Evolutionary conservation across 2,888 invertebrate genomes (phyloP).

Genomic region (Anaspis maculata): DNA sequence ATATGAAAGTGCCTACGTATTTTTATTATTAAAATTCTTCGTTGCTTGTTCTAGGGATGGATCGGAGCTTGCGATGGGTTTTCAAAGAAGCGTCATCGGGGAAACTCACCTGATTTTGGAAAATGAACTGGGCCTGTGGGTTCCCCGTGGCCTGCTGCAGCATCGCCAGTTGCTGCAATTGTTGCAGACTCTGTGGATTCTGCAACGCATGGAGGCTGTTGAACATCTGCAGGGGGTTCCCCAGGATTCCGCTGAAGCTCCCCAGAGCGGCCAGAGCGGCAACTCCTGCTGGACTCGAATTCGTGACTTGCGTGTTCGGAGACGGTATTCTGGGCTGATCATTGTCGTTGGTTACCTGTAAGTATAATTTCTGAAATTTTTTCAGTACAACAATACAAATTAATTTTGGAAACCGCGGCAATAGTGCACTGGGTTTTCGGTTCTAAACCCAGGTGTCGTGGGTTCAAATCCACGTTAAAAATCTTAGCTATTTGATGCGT

Average conservation of each 20-base stretch:
- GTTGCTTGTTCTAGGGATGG: too few relatives aligned
- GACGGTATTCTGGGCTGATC: slow-evolving; percentile 35
- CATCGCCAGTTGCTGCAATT: slow-evolving; percentile 56
- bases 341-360: slow-evolving; percentile 38
- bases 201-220: slow-evolving; percentile 48
- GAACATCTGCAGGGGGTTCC: slow-evolving; percentile 40
- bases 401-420: slow-evolving; percentile 1
- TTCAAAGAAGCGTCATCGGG: too few relatives aligned
- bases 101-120: slow-evolving; percentile 69
- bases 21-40: too few relatives aligned
- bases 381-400: slow-evolving; percentile 8
- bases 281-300: slow-evolving; percentile 37
- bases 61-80: too few relatives aligned
- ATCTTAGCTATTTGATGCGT: too few relatives aligned
- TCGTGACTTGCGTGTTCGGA: slow-evolving; percentile 39
- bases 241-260: slow-evolving; percentile 38
- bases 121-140: slow-evolving; percentile 62
- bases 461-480: too few relatives aligned
- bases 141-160: slow-evolving; percentile 48
- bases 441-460: slow-evolving; percentile 18
- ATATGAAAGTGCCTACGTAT: too few relatives aligned
- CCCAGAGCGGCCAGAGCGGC: slow-evolving; percentile 46
- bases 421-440: neutral
- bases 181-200: slow-evolving; percentile 56
- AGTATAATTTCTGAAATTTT: slow-evolving; percentile 11